Base-by-base conservation (phyloP, 2,113 vertebrate species). In the Sinocyclocheilus rhinocerous region DNA sequence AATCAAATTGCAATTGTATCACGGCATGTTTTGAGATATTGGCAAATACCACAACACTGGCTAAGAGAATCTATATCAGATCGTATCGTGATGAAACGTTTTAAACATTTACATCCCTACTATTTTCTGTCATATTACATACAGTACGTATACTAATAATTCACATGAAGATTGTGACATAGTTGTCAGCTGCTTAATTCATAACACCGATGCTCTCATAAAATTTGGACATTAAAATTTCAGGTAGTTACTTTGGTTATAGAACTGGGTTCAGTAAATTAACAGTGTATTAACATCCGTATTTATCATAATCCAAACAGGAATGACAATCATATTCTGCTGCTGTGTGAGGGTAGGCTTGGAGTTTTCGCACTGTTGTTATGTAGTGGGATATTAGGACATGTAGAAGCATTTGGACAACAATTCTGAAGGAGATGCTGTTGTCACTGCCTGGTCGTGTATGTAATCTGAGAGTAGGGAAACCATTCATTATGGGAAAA, bases 401-500 rank as follows among this genome's bases (percentile, higher is more conserved):
- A 73, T 16, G 20, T n/a, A n/a, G 70, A 73, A 39, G 39, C 22
- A n/a, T 75, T 75, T 15, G 5, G 2, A 24, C 6, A 75, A 75
- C 39, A 75, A 75, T 57, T 57, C 18, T 57, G 52, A 57, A 57
- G 76, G 52, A 78, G 26, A 78, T 36, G 26, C 24, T 57, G 29
- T 16, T 78, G 76, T 57, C 50, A 78, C 16, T 57, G 76, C n/a
- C 29, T 36, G 2, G 22, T 24, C 5, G 12, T 50, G 11, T 50
- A 50, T 48, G 45, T 48, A 48, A 48, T 48, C 10, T 50, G 48
- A 50, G 11, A 50, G 12, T 1, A 13, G 39, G 20, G 39, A 75
- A 75, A 75, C 72, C 72, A 48, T 75, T 75, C 72, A 75, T 75
- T 75, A 75, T 22, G 1, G 39, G 12, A 22, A 75, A 48, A 75